Base-by-base conservation (phyloP, 2,797 vertebrate species). In the Aphelocoma californica region DNA sequence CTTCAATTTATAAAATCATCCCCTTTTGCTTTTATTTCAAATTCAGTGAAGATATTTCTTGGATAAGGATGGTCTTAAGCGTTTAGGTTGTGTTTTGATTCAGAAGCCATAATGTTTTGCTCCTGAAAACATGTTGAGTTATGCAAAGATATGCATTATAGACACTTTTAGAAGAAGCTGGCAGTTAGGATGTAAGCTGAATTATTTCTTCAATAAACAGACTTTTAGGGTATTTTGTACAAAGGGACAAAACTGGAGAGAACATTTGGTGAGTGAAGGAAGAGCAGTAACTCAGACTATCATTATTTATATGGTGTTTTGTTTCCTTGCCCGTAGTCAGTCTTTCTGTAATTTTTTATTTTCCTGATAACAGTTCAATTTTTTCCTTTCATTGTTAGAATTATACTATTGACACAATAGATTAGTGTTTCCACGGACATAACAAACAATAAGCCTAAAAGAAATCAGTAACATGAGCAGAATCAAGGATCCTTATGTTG, bases 151-250 rank as follows among this genome's bases (percentile, higher is more conserved):
- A 29, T 92, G 66, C 42, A 65, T 71, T 86, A 81, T 75, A 82
- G 42, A 71, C 45, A 84, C 73, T 84, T 95, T 86, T 62, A 93
- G 78, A 95, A 62, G 67, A 94, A 93, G 25, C n/a, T 92, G 80
- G 34, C 70, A 69, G n/a, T 95, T 94, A 51, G 2, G 3, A 93
- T 86, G 31, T 83, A 75, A 81, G 16, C 29, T 88, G 58, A 92
- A 65, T 91, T 83, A 92, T 94, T 93, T 94, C 77, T 92, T 90
- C 56, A 32, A 84, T 81, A 88, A 95, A 94, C 25, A 86, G 47
- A 61, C 36, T 78, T 67, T 73, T 92, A 81, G 48, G 40, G 36
- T 73, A 75, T 67, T 95, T 75, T 86, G 40, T 79, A 90, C 51
- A 51, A 90, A 62, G 70, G 62, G 86, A 90, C 19, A 84, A 84